A percentile compares a stretch with the other conserved stretches of the same genome.
Conservation (phyloP, 2,113 vertebrate genomes). For the Merops nubicus region DNA sequence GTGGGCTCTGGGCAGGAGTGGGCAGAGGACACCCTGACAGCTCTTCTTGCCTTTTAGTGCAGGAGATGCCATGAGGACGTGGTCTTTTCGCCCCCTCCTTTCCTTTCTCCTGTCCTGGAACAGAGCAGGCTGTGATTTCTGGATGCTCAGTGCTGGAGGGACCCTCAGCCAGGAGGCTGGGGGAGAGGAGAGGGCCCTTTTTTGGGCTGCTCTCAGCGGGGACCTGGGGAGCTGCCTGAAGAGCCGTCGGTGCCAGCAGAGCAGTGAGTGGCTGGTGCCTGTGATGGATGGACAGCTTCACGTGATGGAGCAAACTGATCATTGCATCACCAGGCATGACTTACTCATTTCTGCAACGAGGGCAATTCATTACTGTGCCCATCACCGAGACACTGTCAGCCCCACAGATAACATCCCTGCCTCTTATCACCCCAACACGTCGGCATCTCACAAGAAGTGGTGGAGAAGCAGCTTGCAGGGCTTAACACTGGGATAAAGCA, state of each 20-base stretch:
- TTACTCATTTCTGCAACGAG: slow-evolving; percentile 71
- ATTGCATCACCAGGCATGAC: slow-evolving; percentile 70
- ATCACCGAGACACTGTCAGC: slow-evolving; percentile 9
- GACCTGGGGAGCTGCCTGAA: slow-evolving; percentile 7
- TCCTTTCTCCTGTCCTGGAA: neutral
- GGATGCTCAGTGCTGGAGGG: neutral
- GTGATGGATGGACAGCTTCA: slow-evolving; percentile 79
- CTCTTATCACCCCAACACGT: neutral
- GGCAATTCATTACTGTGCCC: slow-evolving; percentile 60
- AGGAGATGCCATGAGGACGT: neutral
- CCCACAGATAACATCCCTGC: slow-evolving; percentile 25
- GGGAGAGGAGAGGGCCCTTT: neutral
- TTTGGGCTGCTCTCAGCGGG: neutral
- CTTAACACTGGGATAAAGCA: neutral
- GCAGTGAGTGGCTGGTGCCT: slow-evolving; percentile 30
- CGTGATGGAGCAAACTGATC: slow-evolving; percentile 73
- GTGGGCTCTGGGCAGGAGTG: neutral
- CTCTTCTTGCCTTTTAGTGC: neutral
- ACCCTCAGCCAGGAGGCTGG: fast-evolving
- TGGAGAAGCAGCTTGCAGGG: neutral
- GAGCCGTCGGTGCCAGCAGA: slow-evolving; percentile 48
- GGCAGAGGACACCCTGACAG: neutral
- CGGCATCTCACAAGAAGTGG: neutral
- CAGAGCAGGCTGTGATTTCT: neutral
- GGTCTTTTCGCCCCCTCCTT: fast-evolving